Evolutionary conservation across 2,113 vertebrate species (phyloP).

Genomic region (Pseudonaja textilis): DNA sequence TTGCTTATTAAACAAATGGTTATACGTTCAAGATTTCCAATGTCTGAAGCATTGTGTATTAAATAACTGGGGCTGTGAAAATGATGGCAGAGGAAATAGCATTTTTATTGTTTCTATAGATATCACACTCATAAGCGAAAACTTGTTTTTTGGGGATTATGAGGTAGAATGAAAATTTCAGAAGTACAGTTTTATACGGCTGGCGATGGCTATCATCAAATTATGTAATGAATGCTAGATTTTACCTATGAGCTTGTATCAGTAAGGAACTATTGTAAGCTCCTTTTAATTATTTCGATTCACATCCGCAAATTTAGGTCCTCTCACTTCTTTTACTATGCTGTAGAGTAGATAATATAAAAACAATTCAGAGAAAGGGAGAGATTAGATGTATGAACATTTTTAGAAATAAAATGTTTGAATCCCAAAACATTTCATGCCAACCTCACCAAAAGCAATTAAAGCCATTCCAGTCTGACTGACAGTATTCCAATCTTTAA

Average conservation of each 20-base stretch:
- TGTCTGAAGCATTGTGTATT: background rate
- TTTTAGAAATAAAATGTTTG: background rate
- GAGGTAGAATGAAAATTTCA: background rate
- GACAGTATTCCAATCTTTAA: background rate
- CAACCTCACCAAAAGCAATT: background rate
- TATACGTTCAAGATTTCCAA: background rate
- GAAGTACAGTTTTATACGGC: background rate
- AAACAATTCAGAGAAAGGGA: background rate
- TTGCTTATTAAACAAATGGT: background rate
- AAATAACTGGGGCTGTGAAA: background rate
- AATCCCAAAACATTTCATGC: background rate
- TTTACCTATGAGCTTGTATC: background rate
- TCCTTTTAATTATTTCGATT: background rate
- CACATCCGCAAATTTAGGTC: background rate
- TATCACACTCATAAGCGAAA: slow-evolving; percentile 2
- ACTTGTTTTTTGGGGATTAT: background rate
- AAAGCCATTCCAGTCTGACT: background rate
- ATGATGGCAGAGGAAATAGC: slow-evolving; percentile 17
- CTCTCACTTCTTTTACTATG: background rate
- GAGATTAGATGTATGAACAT: background rate
- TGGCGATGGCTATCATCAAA: accelerated
- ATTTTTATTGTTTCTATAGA: slow-evolving; percentile 4
- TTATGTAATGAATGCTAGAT: accelerated
- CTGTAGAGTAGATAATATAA: background rate
- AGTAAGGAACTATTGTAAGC: accelerated